Conservation (phyloP, 2,888 invertebrate genomes). For the Taenaris catops region DNA sequence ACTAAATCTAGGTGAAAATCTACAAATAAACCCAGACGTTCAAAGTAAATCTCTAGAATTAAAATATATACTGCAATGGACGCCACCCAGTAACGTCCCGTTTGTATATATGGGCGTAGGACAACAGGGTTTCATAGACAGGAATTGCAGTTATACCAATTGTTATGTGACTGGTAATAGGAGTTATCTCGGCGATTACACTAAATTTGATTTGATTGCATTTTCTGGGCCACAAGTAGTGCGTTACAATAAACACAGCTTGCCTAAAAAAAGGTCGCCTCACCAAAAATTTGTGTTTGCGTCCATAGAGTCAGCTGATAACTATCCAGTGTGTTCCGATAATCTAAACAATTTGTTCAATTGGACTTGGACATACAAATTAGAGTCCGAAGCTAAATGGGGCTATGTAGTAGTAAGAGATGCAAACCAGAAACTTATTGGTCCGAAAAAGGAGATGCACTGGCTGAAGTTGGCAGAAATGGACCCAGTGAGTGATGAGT, state of each 20-base stretch:
- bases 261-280: slow-evolving; percentile 38
- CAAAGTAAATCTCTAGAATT: too few relatives aligned
- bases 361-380: slow-evolving; percentile 61
- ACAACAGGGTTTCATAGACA: slow-evolving; percentile 32
- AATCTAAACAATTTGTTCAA: slow-evolving; percentile 48
- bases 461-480: slow-evolving; percentile 44
- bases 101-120: slow-evolving; percentile 42
- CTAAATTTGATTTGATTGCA: slow-evolving; percentile 47
- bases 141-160: slow-evolving; percentile 44
- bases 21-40: too few relatives aligned
- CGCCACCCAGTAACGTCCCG: slow-evolving; percentile 33
- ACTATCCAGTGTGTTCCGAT: slow-evolving; percentile 44
- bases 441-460: slow-evolving; percentile 45
- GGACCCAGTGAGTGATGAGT: slow-evolving; percentile 32
- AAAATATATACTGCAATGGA: slow-evolving; percentile 50
- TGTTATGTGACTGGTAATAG: slow-evolving; percentile 46
- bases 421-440: slow-evolving; percentile 35
- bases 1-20: slow-evolving; percentile 3
- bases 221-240: slow-evolving; percentile 46
- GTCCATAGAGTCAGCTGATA: slow-evolving; percentile 47
- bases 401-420: slow-evolving; percentile 52
- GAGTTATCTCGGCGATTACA: slow-evolving; percentile 32
- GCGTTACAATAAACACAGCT: slow-evolving; percentile 5
- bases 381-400: slow-evolving; percentile 52
- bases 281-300: slow-evolving; percentile 54